phyloP scores from a whole-genome alignment of 92 coral and sea anemone species.

The Palythoa grandiflora region DNA sequence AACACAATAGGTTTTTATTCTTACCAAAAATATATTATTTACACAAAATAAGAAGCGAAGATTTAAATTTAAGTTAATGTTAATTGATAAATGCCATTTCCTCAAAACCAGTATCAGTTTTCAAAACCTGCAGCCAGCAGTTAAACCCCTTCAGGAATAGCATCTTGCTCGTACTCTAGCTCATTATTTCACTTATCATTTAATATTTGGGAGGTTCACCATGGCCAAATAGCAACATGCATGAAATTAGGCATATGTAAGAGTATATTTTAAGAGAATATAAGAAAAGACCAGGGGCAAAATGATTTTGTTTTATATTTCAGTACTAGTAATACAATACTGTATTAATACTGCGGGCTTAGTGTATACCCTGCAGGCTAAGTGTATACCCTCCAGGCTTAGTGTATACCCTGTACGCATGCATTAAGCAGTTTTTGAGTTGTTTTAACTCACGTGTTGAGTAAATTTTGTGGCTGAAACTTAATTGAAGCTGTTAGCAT shows the following conservation, averaged over 20 bases:
- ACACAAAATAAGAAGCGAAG: not conserved
- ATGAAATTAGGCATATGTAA: not conserved
- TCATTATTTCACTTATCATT: constrained; percentile 3
- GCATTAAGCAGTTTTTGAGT: too few relatives aligned
- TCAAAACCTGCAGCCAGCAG: not conserved
- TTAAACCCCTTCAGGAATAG: not conserved
- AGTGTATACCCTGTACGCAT: too few relatives aligned
- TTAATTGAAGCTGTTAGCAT: too few relatives aligned
- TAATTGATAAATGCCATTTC: not conserved
- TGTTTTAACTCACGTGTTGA: too few relatives aligned
- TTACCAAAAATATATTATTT: not conserved
- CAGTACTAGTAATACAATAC: not conserved
- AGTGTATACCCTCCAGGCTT: too few relatives aligned
- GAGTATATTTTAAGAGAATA: not conserved
- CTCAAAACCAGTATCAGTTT: not conserved
- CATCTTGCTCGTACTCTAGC: not conserved
- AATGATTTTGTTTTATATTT: not conserved
- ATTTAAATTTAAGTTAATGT: not conserved
- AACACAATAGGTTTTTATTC: not conserved
- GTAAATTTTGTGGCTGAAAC: too few relatives aligned
- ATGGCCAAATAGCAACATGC: constrained; percentile 5
- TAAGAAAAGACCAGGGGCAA: constrained; percentile 19
- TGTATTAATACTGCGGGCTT: too few relatives aligned
- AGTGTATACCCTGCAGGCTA: too few relatives aligned
- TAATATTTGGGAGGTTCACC: not conserved